Base-by-base conservation (phyloP, 2,113 vertebrate species). In the Semicossyphus pulcher region DNA sequence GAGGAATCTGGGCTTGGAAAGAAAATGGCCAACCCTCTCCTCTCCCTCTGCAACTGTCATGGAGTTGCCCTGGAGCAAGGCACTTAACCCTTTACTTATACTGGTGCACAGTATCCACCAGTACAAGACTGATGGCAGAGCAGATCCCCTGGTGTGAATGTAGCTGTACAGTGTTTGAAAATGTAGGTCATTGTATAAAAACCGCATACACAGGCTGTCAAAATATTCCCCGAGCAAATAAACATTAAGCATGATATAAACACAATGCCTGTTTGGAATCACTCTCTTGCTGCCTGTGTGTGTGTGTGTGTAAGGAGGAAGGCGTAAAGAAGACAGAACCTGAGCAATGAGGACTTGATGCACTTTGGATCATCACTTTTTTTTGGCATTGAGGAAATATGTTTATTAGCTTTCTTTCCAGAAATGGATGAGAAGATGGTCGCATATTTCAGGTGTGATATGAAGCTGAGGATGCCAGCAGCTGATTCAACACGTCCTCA, bases 51-150 rank as follows among this genome's bases (percentile, higher is more conserved):
- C 71, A 85, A 41, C 58, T 12, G 62, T 23, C 42, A 60, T 45
- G 5, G 9, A 58, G 64, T 59, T 72, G 77, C 71, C 80, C 81
- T 56, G 53, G 81, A 83, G 84, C 86, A 89, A 89, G 88, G 86
- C 84, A 82, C 76, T 90, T 90, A 83, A 91, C 90, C 90, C 83
- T 62, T 83, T 81, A 65, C 67, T 80, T 76, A 57, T 63, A 37
- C 57, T 71, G 86, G 61, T 80, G 66, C 67, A 45, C 67, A 37
- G 77, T 77, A 85, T 60, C 74, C 54, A 52, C 49, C 57, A 63
- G 59, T 49, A 72, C 58, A 79, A 86, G 79, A 90, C 61, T 78
- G 80, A 89, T 84, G 76, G 84, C 67, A 44, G 58, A 23, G 73
- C 56, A 72, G 56, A 49, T 73, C 73, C n/a, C 69, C 68, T 51